Evolutionary conservation across 2,888 invertebrate species (phyloP).

Genomic region (Tenthredo scrophulariae): DNA sequence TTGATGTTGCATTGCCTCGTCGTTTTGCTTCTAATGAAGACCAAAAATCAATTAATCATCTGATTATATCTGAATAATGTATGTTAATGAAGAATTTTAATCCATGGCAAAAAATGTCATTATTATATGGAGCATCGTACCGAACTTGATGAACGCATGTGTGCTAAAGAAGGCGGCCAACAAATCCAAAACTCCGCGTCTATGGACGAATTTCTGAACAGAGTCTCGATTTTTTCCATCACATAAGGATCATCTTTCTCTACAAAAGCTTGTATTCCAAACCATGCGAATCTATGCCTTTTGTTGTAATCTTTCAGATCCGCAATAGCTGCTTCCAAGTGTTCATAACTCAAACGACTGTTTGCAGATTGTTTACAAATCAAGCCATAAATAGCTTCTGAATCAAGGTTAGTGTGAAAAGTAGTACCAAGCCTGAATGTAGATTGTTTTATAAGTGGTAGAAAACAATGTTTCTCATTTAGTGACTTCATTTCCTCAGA

Average conservation of each 20-base stretch:
- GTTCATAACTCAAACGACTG: slow-evolving; percentile 62
- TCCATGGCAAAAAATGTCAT: neutral
- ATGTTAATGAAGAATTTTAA: neutral
- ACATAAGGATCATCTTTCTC: slow-evolving; percentile 64
- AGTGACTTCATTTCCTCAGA: slow-evolving; percentile 62
- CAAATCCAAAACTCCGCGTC: slow-evolving; percentile 70
- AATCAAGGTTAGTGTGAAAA: slow-evolving; percentile 59
- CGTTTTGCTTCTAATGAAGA: neutral
- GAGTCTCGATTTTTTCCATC: slow-evolving; percentile 71
- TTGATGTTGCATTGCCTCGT: slow-evolving; percentile 2
- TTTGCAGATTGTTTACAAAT: slow-evolving; percentile 62
- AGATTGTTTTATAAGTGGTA: slow-evolving; percentile 50
- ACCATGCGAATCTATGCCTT: slow-evolving; percentile 60
- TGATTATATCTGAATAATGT: neutral
- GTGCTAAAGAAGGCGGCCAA: slow-evolving; percentile 59
- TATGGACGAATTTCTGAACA: slow-evolving; percentile 68
- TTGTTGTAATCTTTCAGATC: slow-evolving; percentile 61
- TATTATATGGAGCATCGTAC: neutral
- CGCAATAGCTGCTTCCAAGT: slow-evolving; percentile 63
- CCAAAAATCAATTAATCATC: neutral
- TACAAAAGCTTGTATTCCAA: slow-evolving; percentile 66
- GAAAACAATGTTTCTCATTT: slow-evolving; percentile 8
- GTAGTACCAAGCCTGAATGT: slow-evolving; percentile 65
- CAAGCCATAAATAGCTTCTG: slow-evolving; percentile 65
- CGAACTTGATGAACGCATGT: neutral